A percentile compares a stretch with the other conserved stretches of the same genome.
Conservation (phyloP, 2,888 invertebrate species). For the Galerucella nymphaeae region DNA sequence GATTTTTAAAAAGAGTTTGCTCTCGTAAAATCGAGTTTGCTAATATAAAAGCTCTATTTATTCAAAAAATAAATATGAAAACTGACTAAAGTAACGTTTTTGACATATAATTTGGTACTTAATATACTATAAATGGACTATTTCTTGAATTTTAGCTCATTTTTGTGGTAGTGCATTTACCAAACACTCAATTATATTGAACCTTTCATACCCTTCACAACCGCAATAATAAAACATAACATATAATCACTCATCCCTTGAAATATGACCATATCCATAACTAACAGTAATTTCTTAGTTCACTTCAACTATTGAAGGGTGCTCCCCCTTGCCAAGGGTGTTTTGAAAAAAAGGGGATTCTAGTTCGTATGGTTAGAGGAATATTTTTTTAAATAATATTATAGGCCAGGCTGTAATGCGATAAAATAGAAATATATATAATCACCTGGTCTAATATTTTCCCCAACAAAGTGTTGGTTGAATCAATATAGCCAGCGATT, state of each 20-base stretch:
- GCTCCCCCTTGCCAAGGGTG: conserved; percentile 17
- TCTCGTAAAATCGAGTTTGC: neutral
- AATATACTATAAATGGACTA: too few species aligned
- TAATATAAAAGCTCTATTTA: neutral
- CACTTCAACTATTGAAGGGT: conserved; percentile 35
- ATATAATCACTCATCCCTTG: conserved; percentile 27
- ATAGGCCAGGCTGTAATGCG: too few species aligned
- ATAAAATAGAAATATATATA: too few species aligned
- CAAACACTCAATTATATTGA: neutral
- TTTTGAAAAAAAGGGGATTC: conserved; percentile 31
- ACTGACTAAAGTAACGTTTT: too few species aligned
- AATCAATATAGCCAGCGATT: neutral
- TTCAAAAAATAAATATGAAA: too few species aligned
- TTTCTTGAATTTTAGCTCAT: too few species aligned
- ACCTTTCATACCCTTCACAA: neutral
- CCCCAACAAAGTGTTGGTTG: neutral
- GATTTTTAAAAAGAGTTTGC: conserved; percentile 9
- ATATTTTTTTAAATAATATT: conserved; percentile 25
- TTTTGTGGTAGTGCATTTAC: too few species aligned
- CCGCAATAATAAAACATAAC: conserved; percentile 20
- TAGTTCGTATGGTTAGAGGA: conserved; percentile 21
- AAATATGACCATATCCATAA: conserved; percentile 36
- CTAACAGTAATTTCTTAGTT: conserved; percentile 36
- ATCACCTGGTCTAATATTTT: neutral
- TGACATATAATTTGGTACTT: too few species aligned